These are phyloP conservation scores for Eupsilia transversa DNA, from an alignment of 2,888 invertebrate genomes.

Conservation along the genomic window DNA sequence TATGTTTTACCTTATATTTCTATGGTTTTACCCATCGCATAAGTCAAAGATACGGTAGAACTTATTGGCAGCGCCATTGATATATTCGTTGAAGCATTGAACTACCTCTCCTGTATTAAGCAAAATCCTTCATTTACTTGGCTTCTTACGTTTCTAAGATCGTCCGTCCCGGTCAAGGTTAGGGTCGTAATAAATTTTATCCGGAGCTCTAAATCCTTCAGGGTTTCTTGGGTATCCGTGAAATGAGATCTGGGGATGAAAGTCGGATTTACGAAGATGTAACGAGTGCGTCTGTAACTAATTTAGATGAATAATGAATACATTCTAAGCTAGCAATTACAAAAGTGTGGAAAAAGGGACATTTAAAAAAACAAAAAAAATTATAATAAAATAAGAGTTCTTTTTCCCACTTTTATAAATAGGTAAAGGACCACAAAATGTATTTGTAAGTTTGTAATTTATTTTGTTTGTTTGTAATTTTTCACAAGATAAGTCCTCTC, in stretches of 20 bases:
- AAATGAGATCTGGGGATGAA: constrained; percentile 23
- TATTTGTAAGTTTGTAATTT: neutral
- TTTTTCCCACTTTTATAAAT: neutral
- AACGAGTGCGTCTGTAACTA: neutral
- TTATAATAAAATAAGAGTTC: neutral
- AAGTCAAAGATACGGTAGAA: neutral
- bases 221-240: constrained; percentile 24
- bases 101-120: neutral
- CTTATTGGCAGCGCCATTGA: neutral
- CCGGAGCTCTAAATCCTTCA: constrained; percentile 33
- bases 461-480: neutral
- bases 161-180: constrained; percentile 32
- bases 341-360: neutral
- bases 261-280: constrained; percentile 11
- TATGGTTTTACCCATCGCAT: too few relatives aligned
- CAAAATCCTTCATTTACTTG: constrained; percentile 29
- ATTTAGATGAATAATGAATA: neutral
- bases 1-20: neutral
- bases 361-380: too few relatives aligned
- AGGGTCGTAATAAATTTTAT: constrained; percentile 47
- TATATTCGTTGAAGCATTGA: constrained; percentile 13
- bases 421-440: neutral
- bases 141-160: constrained; percentile 41
- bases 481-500: neutral
- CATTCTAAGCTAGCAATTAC: neutral